Evolutionary conservation across 2,888 invertebrate genomes (phyloP), one percentile per base, ranked within the genome.

Genomic region (Asteroscopus sphinx): DNA sequence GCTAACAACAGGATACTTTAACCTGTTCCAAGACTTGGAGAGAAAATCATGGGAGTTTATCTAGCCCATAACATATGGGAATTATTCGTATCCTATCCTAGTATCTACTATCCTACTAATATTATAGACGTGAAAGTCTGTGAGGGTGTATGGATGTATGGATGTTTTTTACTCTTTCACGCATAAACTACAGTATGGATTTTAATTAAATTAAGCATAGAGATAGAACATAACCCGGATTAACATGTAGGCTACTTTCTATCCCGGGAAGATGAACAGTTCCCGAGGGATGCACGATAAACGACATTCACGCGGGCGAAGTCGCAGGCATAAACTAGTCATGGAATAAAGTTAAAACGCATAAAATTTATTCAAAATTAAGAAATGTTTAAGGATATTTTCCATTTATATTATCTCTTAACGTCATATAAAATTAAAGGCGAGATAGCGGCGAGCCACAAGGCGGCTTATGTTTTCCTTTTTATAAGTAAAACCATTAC

Each of bases 371-470:
- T 41, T 58, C 16, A 48, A 64, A 71, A 73, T 71, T 67, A 65
- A 71, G 59, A 48, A 59, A 48, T 63, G 41, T 56, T 71, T 21
- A 58, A 59, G 56, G 30, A 25, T 46, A 69, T 73, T 52, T 63
- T 51, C 66, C 76, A 57, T 54, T 76, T 49, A 53, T 17, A 39
- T 73, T 76, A 74, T 74, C 73, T 73, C 30, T 67, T 8, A 41
- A 51, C 41, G 67, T 69, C 73, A 67, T 73, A 74, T 76, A 64
- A 76, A 73, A 73, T 73, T 73, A 74, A 76, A 76, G 47, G 25
- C 33, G 35, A 56, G 74, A 77, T 77, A 69, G 69, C 76, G 77
- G 74, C 62, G 42, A 28, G 53, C 53, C 54, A 58, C 53, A 76
- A 64, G 56, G 60, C 59, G 53, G 46, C 53, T 41, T 55, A 64